Conservation (phyloP, 2,797 vertebrate species). For the Eremophila alpestris region DNA sequence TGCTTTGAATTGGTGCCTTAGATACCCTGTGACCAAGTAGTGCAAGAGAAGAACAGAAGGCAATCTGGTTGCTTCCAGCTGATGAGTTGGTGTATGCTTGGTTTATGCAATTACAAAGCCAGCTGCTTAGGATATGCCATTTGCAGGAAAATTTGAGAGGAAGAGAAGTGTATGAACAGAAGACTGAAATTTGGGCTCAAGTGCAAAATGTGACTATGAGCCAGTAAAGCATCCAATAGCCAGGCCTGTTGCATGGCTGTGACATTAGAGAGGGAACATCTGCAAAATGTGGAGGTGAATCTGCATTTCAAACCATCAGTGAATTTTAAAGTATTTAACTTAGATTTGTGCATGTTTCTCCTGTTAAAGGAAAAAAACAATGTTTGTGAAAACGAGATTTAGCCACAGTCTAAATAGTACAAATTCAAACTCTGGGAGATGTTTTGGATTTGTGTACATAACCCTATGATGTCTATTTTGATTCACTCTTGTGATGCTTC, state of each 20-base stretch:
- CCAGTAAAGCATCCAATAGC: neutral
- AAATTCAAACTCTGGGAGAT: neutral
- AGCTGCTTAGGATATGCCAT: slow-evolving; percentile 49
- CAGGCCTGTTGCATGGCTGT: slow-evolving; percentile 7
- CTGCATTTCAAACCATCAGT: slow-evolving; percentile 8
- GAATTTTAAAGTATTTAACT: slow-evolving; percentile 17
- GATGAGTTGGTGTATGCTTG: slow-evolving; percentile 59
- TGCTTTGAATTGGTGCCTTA: neutral
- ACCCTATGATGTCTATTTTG: neutral
- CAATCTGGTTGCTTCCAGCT: slow-evolving; percentile 49
- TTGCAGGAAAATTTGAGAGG: slow-evolving; percentile 27
- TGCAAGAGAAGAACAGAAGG: slow-evolving; percentile 57
- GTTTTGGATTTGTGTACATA: neutral
- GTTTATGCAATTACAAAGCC: slow-evolving; percentile 48
- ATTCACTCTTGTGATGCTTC: neutral
- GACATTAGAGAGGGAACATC: slow-evolving; percentile 10
- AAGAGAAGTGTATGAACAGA: slow-evolving; percentile 16
- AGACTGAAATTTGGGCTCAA: slow-evolving; percentile 40
- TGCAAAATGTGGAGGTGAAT: slow-evolving; percentile 30
- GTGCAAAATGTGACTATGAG: slow-evolving; percentile 16
- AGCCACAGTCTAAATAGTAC: neutral
- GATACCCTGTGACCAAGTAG: slow-evolving; percentile 31
- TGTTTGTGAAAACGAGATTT: neutral
- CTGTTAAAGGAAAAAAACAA: neutral
- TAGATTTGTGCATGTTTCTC: neutral